Base-by-base conservation (phyloP, 2,113 vertebrate species). In the Perca fluviatilis region DNA sequence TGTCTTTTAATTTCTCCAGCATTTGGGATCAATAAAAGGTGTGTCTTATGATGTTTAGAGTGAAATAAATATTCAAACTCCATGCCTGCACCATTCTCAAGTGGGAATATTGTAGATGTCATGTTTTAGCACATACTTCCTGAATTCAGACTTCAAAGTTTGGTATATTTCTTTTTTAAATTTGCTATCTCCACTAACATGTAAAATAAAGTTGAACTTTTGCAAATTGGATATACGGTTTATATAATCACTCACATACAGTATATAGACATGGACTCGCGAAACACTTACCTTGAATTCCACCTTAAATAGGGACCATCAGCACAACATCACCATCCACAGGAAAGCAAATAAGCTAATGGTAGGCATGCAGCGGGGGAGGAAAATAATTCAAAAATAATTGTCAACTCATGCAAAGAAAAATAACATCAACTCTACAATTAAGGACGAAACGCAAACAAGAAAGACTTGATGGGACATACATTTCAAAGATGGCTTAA, bases 271-370 rank as follows among this genome's bases (percentile, higher is more conserved):
- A 19, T 66, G 21, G 64, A 56, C 50, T 70, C 1, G 0, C 57
- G 18, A 74, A 15, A 61, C 25, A 82, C 92, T 93, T 88, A 93
- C 90, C 93, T 89, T 49, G 7, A 65, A 33, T 13, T 43, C 23
- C 70, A 67, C 23, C 46, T 80, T 18, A 78, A 83, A 61, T 16
- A 80, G 23, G 58, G 43, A 84, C 79, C 80, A 70, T 18, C 79
- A 85, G 75, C 74, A 84, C 74, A 89, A 86, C 77, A 88, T 86
- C 86, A 86, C 75, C 80, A 87, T 87, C 93, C 92, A 89, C 84
- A 83, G 86, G 82, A 88, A 84, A 89, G 89, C 84, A 94, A 91
- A 92, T 81, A n/a, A 89, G 89, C 89, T 91, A 86, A 89, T 46
- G 79, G 87, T 21, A 47, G 84, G 86, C 89, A 93, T 93, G 93